Percentiles rank a stretch among this genome's conserved stretches.
Conservation (phyloP, 30 jellyfish, hydroid and myxozoan genomes). For the Nemopilema nomurai region DNA sequence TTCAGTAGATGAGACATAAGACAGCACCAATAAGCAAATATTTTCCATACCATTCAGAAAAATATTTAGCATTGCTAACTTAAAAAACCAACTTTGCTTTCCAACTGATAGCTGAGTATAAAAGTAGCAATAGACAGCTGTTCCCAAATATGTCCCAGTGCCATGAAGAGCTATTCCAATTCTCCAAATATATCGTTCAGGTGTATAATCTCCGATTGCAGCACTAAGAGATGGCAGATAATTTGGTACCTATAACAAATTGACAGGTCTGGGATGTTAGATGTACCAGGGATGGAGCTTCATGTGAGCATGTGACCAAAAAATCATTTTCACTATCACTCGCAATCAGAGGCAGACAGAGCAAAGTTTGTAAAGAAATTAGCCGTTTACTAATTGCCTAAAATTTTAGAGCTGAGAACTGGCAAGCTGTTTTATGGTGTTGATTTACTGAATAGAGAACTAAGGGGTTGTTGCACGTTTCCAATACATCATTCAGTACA, state of each 20-base stretch:
- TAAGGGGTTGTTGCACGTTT: too few relatives aligned
- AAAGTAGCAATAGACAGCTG: constrained; percentile 52
- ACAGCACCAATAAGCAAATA: constrained; percentile 37
- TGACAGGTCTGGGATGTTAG: too few relatives aligned
- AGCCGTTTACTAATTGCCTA: too few relatives aligned
- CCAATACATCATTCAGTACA: too few relatives aligned
- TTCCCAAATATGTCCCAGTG: constrained; percentile 50
- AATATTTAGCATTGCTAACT: constrained; percentile 14
- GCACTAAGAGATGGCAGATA: constrained; percentile 87
- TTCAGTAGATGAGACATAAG: constrained; percentile 80
- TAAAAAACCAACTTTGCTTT: constrained; percentile 37
- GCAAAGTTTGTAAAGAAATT: too few relatives aligned
- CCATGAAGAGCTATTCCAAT: constrained; percentile 78
- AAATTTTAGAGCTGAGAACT: too few relatives aligned
- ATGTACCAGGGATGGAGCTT: too few relatives aligned
- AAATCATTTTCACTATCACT: too few relatives aligned
- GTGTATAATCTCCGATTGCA: constrained; percentile 78
- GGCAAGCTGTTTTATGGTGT: too few relatives aligned
- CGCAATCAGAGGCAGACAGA: too few relatives aligned
- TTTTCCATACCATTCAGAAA: constrained; percentile 39
- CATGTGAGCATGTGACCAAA: too few relatives aligned
- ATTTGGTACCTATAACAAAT: constrained; percentile 65
- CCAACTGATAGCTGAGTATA: constrained; percentile 58
- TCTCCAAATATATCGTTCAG: constrained; percentile 85
- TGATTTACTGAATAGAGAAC: too few relatives aligned